Base-by-base conservation (phyloP, 30 jellyfish, hydroid and myxozoan genomes). In the Catostylus mosaicus region DNA sequence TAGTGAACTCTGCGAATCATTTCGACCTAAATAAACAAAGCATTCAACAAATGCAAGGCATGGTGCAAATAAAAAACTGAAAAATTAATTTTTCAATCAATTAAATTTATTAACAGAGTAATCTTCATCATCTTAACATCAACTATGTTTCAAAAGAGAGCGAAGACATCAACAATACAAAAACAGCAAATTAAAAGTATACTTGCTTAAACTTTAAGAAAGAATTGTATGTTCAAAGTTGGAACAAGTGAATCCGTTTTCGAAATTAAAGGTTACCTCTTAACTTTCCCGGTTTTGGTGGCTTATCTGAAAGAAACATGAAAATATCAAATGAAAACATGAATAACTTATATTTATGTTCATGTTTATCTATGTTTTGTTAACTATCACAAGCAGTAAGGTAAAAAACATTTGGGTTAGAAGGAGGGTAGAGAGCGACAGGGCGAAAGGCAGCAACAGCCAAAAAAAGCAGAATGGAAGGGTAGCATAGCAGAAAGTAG, bases 1-100 rank as follows among this genome's bases (percentile, higher is more conserved):
- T 0, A 56, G 45, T 7, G 88, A 76, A 27, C 78, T 76, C 72
- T 76, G 88, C 19, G 88, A 76, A 62, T 37, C 88, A 59, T 38
- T 48, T 2, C 63, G 71, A 7, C 56, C 88, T 76, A 23, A 73
- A 46, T 19, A 32, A 11, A 11, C 27, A 54, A 65, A 32, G 14
- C 20, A 20, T 26, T 36, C 23, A 5, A 18, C 38, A 10, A 70
- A 70, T 70, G 8, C 30, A 59, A 10, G 72, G 30, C 72, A 59
- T 59, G 8, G 30, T 10, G 72, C 19, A 59, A 18, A 59, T 24
- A 11, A 18, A 59, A 59, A 23, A 59, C 11, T 23, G 72, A 8
- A 11, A 59, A 59, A 59, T 10, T 16, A 11, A 59, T 10, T 23
- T 24, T 59, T 46, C n/a, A n/a, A n/a, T n/a, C n/a, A n/a, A n/a